Base-by-base conservation (phyloP, 2,113 vertebrate species). In the Pantherophis guttatus region DNA sequence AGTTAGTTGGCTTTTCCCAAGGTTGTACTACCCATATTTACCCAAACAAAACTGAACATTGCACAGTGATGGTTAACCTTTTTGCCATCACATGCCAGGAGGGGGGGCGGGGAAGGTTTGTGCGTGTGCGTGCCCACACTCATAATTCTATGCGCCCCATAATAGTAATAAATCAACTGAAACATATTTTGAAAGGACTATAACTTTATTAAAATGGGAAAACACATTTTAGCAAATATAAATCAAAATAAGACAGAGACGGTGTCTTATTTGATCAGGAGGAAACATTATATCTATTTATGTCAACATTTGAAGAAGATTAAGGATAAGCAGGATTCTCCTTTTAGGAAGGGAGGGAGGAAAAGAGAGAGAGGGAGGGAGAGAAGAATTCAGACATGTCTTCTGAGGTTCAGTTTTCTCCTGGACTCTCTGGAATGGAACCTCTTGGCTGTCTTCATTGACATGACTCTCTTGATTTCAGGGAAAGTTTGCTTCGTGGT, bases 401-500 rank as follows among this genome's bases (percentile, higher is more conserved):
- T 57, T 70, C 33, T 44, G 3, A 44, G 2, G 24, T 23, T 50
- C 21, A 54, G 39, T 54, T 26, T 39, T 2, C 0, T 13, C n/a
- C 1, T 17, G 5, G 1, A 6, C 0, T 5, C 10, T n/a, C 13
- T 70, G 52, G 24, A 21, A n/a, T 95, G 52, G 7, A 97, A 94
- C 54, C 94, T 94, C 52, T 94, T 96, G 8, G 90, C 93, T 0
- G 91, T 90, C 9, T 91, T 39, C 21, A 96, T 19, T 0, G 96
- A 96, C 89, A 97, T 96, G 94, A 98, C 97, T 95, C 96, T 98
- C 93, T 98, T 98, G 97, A 99, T 98, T 95, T 99, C 99, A 92
- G 99, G 92, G 95, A 99, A 99, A 0, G 99, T 99, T 96, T 98
- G 98, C 90, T 95, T 97, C 96, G 99, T 99, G 4, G 99, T 99